Conservation (phyloP, 2,797 vertebrate species). For the Naso thynnoides region DNA sequence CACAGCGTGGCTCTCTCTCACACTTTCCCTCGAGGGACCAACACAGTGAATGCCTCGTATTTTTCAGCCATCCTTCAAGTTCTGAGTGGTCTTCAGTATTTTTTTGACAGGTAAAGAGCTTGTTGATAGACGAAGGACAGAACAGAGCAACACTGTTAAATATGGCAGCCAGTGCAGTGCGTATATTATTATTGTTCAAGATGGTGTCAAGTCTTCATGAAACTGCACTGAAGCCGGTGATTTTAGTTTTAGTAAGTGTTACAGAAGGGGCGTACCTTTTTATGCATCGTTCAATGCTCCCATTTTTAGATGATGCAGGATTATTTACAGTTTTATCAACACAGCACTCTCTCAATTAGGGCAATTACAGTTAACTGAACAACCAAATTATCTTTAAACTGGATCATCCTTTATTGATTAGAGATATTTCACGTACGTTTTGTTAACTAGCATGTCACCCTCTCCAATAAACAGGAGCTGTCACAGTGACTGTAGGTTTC, state of each 20-base stretch:
- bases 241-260: slow-evolving; percentile 3
- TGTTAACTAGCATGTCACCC: slow-evolving; percentile 47
- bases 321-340: background rate
- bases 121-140: slow-evolving; percentile 58
- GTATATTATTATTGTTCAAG: slow-evolving; percentile 44
- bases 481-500: slow-evolving; percentile 67
- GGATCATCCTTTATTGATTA: slow-evolving; percentile 23
- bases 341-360: background rate
- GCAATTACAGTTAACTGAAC: background rate
- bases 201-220: slow-evolving; percentile 20
- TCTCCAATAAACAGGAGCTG: slow-evolving; percentile 52
- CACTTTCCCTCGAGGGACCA: slow-evolving; percentile 60
- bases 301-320: slow-evolving; percentile 33
- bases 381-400: slow-evolving; percentile 2
- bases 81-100: slow-evolving; percentile 72
- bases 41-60: slow-evolving; percentile 53
- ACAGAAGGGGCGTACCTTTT: slow-evolving; percentile 12
- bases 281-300: slow-evolving; percentile 32
- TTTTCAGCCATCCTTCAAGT: slow-evolving; percentile 64
- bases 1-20: slow-evolving; percentile 54
- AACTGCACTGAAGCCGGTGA: slow-evolving; percentile 33
- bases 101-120: slow-evolving; percentile 74
- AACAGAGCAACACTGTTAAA: slow-evolving; percentile 48
- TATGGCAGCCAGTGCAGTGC: slow-evolving; percentile 14
- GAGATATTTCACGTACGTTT: slow-evolving; percentile 38